These are phyloP conservation scores for Phoxinus phoxinus DNA, from an alignment of 2,113 vertebrate genomes.

Conservation along the genomic window DNA sequence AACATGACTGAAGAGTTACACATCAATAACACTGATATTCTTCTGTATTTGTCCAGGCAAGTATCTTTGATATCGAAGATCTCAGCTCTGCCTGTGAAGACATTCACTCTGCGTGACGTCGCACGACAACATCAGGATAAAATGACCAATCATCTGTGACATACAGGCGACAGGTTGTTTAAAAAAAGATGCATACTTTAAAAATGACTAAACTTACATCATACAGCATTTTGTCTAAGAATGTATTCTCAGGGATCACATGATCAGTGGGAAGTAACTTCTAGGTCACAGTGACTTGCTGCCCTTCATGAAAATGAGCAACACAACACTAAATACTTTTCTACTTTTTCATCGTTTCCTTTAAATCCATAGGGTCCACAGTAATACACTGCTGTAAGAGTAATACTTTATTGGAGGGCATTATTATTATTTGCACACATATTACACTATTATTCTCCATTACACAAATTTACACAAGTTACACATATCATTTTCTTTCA, in stretches of 20 bases:
- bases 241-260: not conserved
- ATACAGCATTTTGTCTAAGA: not conserved
- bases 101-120: not conserved
- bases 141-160: not conserved
- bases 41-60: not conserved
- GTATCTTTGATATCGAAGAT: not conserved
- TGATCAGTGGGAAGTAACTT: not conserved
- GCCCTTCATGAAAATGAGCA: not conserved
- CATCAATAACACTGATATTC: not conserved
- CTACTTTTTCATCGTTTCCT: not conserved
- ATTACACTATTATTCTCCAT: not conserved
- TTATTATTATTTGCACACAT: not conserved
- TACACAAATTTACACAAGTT: not conserved
- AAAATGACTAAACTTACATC: not conserved
- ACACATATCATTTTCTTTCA: not conserved
- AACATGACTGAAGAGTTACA: slow-evolving; percentile 1
- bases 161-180: not conserved
- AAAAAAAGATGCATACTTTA: slow-evolving; percentile 1
- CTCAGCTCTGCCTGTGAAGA: not conserved
- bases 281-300: not conserved
- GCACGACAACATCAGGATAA: not conserved
- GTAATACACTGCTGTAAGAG: not conserved
- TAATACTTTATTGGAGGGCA: not conserved
- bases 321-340: not conserved
- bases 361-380: not conserved